Evolutionary conservation across 2,888 invertebrate genomes (phyloP).

Genomic region (Brassicogethes aeneus): DNA sequence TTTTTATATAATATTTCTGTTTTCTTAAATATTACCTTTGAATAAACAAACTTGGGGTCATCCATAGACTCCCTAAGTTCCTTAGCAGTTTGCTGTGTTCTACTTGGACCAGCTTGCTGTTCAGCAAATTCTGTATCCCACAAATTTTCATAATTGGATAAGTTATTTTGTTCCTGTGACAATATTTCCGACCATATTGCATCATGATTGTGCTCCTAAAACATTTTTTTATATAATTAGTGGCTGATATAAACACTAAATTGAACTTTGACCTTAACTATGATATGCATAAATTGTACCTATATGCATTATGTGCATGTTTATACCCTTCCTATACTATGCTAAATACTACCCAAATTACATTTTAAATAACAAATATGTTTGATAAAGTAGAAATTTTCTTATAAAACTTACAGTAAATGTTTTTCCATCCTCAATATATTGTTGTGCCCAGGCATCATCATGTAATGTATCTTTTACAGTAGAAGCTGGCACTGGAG

Average conservation of each 20-base stretch:
- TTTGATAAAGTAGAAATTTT: too few relatives aligned
- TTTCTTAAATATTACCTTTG: constrained; percentile 49
- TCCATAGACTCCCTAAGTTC: constrained; percentile 51
- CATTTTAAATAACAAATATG: too few relatives aligned
- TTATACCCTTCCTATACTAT: too few relatives aligned
- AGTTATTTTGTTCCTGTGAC: constrained; percentile 33
- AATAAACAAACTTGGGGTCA: constrained; percentile 64
- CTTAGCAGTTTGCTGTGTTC: constrained; percentile 47
- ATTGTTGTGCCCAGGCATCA: constrained; percentile 48
- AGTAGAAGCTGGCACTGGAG: constrained; percentile 41
- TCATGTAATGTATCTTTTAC: constrained; percentile 39
- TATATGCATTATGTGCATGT: too few relatives aligned
- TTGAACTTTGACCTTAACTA: too few relatives aligned
- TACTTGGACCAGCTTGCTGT: constrained; percentile 26
- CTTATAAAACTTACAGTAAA: constrained; percentile 37
- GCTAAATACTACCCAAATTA: too few relatives aligned
- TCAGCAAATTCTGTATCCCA: constrained; percentile 54
- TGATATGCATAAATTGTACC: too few relatives aligned
- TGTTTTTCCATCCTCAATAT: constrained; percentile 43
- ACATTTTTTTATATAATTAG: too few relatives aligned
- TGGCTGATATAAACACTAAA: too few relatives aligned
- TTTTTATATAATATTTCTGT: not conserved
- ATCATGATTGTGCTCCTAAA: constrained; percentile 31
- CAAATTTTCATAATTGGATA: constrained; percentile 40
- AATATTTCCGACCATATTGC: constrained; percentile 42